Base-by-base conservation (phyloP, 2,888 invertebrate species). In the Graphium colonna region DNA sequence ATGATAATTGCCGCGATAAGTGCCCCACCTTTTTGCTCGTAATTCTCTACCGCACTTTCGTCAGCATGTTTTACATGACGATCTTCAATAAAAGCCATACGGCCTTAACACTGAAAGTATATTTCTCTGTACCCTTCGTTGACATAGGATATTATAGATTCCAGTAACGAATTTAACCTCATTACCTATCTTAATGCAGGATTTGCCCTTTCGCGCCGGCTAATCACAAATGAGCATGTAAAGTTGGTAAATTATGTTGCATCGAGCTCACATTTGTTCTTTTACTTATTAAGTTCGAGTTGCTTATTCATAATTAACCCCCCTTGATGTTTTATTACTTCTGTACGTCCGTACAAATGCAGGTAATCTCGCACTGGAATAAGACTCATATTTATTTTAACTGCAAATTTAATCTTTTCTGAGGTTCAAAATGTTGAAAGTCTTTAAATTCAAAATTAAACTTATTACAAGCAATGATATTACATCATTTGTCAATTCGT, bases 161-260 rank as follows among this genome's bases (percentile, higher is more conserved):
- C 76, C 60, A 52, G 57, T 55, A 62, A 60, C 58, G 73, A 77
- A 81, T 85, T 89, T 89, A 88, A 89, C 88, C 89, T 88, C 89
- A 89, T 89, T 89, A 88, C 88, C 89, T 88, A 89, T 89, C 89
- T 89, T 89, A 89, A 88, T 88, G 86, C 83, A 83, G 86, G 86
- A 88, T 86, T 89, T 89, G 86, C 88, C 89, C 87, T 89, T 89
- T 89, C 89, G 88, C 89, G 85, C 89, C 89, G 77, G 73, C 87
- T 88, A 88, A 88, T 89, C 88, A 87, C 83, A 88, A 88, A 87
- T 87, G 83, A 84, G 88, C 88, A 88, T 88, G 88, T 89, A 86
- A 87, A 84, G 85, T 79, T 81, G 71, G 83, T 89, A 86, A 88
- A 88, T 88, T 88, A 88, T 86, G 82, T 85, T 84, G 79, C 85